Base-by-base conservation (phyloP, 1,140 invertebrate genomes). In the Zaprionus ornatus region DNA sequence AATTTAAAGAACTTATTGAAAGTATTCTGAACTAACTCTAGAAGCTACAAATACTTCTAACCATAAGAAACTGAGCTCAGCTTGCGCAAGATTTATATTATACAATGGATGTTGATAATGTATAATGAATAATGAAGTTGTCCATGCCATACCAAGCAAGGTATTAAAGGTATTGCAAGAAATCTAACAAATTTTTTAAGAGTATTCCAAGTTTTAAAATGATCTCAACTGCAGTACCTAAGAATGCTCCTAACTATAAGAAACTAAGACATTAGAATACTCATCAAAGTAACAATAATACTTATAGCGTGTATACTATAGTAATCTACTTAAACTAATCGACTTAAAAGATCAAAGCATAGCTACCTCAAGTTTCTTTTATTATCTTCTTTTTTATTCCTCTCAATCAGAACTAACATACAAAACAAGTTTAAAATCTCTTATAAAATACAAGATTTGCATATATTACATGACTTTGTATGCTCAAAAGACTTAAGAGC, bases 101-200 rank as follows among this genome's bases (percentile, higher is more conserved):
- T 29, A 29, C 9, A 9, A 1, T 9, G 27, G 0, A 29, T 29
- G 9, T 10, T 29, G 29, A 29, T 29, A 29, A 29, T 29, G 29
- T n/a, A n/a, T n/a, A 10, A 10, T 29, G 9, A 10, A 29, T 29
- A 29, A 29, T 29, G 9, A 29, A 29, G 29, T 29, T 29, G 27
- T 29, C 9, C 7, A 29, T 29, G 7, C 27, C 9, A 1, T 0
- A 29, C 7, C 29, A 29, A 29, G 27, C 27, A n/a, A 40, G 5
- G 2, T 40, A 40, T 40, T 2, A 2, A 15, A 0, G 2, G 2
- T n/a, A 0, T 40, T 0, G 5, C 0, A n/a, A n/a, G 15, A 7
- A n/a, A 7, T 40, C n/a, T 2, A 0, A n/a, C 37, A 40, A 40
- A 0, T 15, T 40, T n/a, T n/a, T 40, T 2, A 1, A 40, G 3